Conservation (phyloP, 2,113 vertebrate genomes). For the Leucoraja erinaceus region DNA sequence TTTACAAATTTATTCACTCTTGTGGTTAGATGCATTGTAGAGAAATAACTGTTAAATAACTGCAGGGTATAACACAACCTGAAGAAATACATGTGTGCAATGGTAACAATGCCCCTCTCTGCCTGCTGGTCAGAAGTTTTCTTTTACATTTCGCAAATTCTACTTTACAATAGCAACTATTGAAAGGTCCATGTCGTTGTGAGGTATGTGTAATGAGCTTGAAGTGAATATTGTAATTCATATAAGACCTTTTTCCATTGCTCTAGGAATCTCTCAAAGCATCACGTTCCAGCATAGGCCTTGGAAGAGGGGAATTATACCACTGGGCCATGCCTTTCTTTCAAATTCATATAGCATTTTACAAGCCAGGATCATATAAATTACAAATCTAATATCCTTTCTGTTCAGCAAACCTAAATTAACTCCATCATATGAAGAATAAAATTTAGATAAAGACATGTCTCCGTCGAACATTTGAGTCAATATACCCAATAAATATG, state of each 20-base stretch:
- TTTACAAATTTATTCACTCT: background rate
- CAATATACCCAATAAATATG: background rate
- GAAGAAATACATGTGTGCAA: background rate
- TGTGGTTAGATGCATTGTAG: background rate
- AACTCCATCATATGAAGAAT: background rate
- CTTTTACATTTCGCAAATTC: constrained; percentile 1
- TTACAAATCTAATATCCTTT: constrained; percentile 11
- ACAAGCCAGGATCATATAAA: background rate
- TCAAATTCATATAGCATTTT: background rate
- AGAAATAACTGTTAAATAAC: background rate
- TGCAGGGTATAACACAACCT: background rate
- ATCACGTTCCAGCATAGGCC: background rate
- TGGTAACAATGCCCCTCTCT: background rate
- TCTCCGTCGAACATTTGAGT: background rate
- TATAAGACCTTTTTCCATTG: background rate
- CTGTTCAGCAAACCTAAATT: background rate
- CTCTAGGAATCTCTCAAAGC: background rate
- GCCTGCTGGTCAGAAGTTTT: background rate
- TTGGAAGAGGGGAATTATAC: background rate
- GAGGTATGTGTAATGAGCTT: background rate
- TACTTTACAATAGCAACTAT: constrained; percentile 5
- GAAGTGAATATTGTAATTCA: background rate
- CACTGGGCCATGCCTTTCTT: background rate
- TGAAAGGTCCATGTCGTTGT: background rate
- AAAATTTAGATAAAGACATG: background rate